Conservation (phyloP, 2,797 vertebrate genomes). For the Ctenopoma kingsleyae region DNA sequence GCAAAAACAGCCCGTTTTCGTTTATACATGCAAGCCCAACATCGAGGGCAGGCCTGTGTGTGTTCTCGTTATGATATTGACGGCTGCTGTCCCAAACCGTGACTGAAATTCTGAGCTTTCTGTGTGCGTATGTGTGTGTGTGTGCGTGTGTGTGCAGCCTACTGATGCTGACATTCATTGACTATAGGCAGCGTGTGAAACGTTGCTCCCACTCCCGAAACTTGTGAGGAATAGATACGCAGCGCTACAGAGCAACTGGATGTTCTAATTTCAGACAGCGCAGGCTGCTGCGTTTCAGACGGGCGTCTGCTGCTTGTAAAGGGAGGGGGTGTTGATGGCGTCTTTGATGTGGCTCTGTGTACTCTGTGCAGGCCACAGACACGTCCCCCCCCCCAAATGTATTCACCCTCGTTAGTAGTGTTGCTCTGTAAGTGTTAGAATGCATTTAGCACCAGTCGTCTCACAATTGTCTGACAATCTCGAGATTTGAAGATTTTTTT, state of each 20-base stretch:
- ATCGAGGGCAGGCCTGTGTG: background rate
- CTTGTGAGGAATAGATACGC: conserved; percentile 80
- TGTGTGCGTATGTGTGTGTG: no score
- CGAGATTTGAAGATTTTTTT: no score
- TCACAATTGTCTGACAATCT: background rate
- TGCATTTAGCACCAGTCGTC: background rate
- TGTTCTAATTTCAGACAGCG: conserved; percentile 86
- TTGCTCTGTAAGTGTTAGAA: background rate
- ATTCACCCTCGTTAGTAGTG: conserved; percentile 13
- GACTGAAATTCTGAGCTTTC: conserved; percentile 16
- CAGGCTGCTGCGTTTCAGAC: conserved; percentile 56
- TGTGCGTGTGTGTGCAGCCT: background rate
- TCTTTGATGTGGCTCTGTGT: conserved; percentile 47
- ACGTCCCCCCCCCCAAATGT: conserved; percentile 20
- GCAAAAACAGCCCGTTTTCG: conserved; percentile 16
- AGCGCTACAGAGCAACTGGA: conserved; percentile 87
- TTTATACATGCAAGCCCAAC: background rate
- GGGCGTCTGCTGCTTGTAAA: conserved; percentile 58
- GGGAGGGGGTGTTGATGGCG: background rate
- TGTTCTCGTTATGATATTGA: conserved; percentile 1
- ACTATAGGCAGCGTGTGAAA: conserved; percentile 54
- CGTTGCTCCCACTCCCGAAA: conserved; percentile 83
- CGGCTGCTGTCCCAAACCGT: conserved; percentile 8
- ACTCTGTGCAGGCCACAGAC: conserved; percentile 42
- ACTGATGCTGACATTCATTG: conserved; percentile 51